Evolutionary conservation across 1,140 invertebrate species (phyloP).

Genomic region (Ceratitis capitata): DNA sequence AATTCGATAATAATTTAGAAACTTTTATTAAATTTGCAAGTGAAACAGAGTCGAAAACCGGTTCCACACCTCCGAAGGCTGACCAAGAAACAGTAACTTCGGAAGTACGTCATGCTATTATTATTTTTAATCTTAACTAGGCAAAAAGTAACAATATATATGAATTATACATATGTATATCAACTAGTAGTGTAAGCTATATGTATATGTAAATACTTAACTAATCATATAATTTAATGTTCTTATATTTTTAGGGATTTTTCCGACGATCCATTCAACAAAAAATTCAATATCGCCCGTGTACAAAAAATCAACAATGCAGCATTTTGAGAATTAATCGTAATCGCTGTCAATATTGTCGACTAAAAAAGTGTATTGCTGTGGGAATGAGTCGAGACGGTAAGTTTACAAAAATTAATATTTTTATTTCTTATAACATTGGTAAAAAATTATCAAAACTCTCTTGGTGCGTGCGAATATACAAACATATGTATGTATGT

Average conservation of each 20-base stretch:
- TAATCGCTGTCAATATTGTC: conserved; percentile 96
- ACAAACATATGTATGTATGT: neutral
- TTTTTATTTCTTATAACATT: too few species aligned
- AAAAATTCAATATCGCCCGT: conserved; percentile 97
- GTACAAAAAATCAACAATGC: conserved; percentile 98
- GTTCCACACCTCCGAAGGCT: neutral
- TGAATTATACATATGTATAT: neutral
- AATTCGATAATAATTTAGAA: conserved; percentile 63
- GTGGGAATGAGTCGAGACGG: conserved; percentile 99
- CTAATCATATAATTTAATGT: neutral
- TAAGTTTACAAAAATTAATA: too few species aligned
- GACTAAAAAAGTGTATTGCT: conserved; percentile 97
- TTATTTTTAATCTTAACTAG: neutral
- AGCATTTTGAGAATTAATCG: conserved; percentile 95
- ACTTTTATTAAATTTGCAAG: conserved; percentile 42
- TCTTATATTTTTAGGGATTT: conserved; percentile 76
- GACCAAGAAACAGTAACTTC: neutral
- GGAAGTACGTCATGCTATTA: neutral
- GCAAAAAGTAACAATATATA: too few species aligned
- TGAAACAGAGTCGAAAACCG: conserved; percentile 18
- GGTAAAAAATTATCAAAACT: too few species aligned
- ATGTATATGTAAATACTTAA: too few species aligned
- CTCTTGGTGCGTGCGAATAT: too few species aligned
- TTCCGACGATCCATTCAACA: conserved; percentile 94
- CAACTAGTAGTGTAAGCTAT: too few species aligned